Evolutionary conservation across 1,140 invertebrate species (phyloP).

Genomic region (Calycopis cecrops): DNA sequence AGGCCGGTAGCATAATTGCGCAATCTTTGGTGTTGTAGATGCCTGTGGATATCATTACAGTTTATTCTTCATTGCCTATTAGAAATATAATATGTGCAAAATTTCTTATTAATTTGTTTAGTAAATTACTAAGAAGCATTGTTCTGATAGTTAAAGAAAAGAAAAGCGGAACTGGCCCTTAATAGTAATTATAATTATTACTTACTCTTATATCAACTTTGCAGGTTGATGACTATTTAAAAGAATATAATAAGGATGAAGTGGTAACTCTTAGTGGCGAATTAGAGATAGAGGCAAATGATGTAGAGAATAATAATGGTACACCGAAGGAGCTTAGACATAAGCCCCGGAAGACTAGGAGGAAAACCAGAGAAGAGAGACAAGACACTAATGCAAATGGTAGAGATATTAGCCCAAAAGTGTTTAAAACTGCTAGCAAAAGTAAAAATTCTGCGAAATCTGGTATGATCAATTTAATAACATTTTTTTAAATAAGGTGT

Average conservation of each 20-base stretch:
- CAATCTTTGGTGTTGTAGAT: no score
- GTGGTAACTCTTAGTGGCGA: slow-evolving; percentile 71
- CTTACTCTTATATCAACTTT: slow-evolving; percentile 20
- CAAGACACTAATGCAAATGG: slow-evolving; percentile 55
- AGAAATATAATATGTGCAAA: no score
- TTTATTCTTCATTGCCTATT: no score
- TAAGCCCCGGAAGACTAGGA: slow-evolving; percentile 58
- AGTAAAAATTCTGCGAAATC: slow-evolving; percentile 42
- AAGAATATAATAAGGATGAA: slow-evolving; percentile 72
- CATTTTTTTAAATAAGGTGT: no score
- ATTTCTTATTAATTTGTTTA: no score
- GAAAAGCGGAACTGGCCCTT: no score
- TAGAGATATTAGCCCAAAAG: slow-evolving; percentile 66
- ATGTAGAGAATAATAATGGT: slow-evolving; percentile 68
- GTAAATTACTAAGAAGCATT: no score
- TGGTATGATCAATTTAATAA: slow-evolving; percentile 36
- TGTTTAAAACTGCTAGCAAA: slow-evolving; percentile 57
- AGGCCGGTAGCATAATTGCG: no score
- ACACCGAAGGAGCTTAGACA: slow-evolving; percentile 55
- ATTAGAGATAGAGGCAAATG: slow-evolving; percentile 68
- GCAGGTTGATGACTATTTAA: slow-evolving; percentile 71
- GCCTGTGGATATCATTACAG: no score
- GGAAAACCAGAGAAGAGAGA: slow-evolving; percentile 63
- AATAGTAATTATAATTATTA: neutral
- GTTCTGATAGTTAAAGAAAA: no score